Base-by-base conservation (phyloP, 2,888 invertebrate genomes). In the Thymelicus acteon region DNA sequence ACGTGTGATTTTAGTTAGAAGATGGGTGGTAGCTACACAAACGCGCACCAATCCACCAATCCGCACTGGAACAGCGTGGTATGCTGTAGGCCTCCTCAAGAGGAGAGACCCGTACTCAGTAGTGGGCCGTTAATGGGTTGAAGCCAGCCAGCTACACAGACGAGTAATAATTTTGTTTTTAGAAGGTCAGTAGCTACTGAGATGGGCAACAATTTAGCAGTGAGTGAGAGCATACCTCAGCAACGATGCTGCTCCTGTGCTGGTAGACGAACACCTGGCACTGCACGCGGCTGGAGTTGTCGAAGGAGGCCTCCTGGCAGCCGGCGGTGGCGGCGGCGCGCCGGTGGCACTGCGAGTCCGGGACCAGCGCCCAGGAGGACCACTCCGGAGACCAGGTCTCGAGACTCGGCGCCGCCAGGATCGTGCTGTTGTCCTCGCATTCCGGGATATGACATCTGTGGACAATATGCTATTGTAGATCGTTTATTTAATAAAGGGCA, bases 361-460 rank as follows among this genome's bases (percentile, higher is more conserved):
- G 72, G 44, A 84, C 79, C 78, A 88, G 73, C 78, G 92, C 78
- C 85, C 86, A 79, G 49, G 47, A 67, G 12, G 81, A 39, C 92
- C 91, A 89, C 47, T 73, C 75, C 13, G 86, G 85, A 2, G 74
- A 75, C 85, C 81, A 86, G 62, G 77, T 76, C 72, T 79, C 77
- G 31, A 75, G 75, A 10, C 76, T 54, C 68, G 81, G 75, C 48
- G 82, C 76, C 52, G 79, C 52, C 79, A 79, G 12, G 76, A 74
- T 73, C 47, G 76, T 79, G 67, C 66, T 75, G 77, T 85, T 83
- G 69, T 85, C 78, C 73, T 95, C 95, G 79, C 95, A 95, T 77
- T 95, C 95, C 6, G 94, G 91, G 4, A 95, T 87, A 71, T 87
- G 83, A 71, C 95, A 95, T 78, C 95, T 95, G 82, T 12, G 0